Base-by-base conservation (phyloP, 2,797 vertebrate species). In the Neoniphon sammara region DNA sequence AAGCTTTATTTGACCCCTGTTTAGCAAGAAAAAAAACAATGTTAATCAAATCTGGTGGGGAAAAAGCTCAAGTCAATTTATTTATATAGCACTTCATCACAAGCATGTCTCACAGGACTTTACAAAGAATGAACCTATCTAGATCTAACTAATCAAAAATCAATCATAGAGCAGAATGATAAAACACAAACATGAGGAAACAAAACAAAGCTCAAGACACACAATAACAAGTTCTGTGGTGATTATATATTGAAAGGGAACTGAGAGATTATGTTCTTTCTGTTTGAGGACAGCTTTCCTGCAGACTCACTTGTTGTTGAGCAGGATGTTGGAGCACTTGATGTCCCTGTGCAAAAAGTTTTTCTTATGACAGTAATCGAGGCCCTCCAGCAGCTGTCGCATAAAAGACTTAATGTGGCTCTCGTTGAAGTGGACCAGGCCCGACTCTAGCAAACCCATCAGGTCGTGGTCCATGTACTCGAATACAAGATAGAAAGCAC, bases 391-490 rank as follows among this genome's bases (percentile, higher is more conserved):
- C 80, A 99, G 88, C 91, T 99, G 98, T 72, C 96, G 95, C 98
- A 99, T 99, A 91, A 99, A 99, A 64, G 97, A 98, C 88, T 97
- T 97, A 82, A 99, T 96, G 90, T 99, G 98, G 93, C 97, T 97
- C 90, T 98, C 97, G 82, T 97, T 98, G 93, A 99, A 99, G 75
- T 98, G 97, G 80, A 99, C 98, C 90, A 99, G 91, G 61, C 98
- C 98, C 0, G 98, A 99, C 93, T 99, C 98, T 49, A 99, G 94
- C 83, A 99, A 89, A 66, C 98, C 98, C 98, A 99, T 99, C 90
- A 99, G 92, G 87, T 99, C 98, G 42, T 99, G 98, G 94, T 99
- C 98, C 98, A 99, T 99, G 91, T 99, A 99, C 86, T 99, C 98
- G 90, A 99, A 99, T 64, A 99, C 98, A 83, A 99, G 95, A 87